A percentile compares a stretch with the other conserved stretches of the same genome.
These are phyloP conservation scores for Holothuria scabra DNA, from an alignment of 53 echinoderm and acorn worm genomes.

Conservation along the genomic window DNA sequence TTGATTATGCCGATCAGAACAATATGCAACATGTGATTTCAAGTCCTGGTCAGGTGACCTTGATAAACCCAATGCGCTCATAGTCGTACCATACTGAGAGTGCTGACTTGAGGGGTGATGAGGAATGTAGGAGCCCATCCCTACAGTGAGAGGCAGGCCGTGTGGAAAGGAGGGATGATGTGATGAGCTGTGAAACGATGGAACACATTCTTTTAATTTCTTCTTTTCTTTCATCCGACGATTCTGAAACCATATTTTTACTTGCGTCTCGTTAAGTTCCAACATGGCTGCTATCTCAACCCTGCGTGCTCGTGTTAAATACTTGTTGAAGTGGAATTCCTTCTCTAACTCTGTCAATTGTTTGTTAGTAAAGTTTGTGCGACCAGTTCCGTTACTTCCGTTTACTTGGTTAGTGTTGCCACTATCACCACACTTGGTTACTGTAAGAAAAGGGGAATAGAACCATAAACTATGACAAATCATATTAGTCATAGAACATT, in stretches of 20 bases:
- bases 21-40: conserved; percentile 48
- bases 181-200: conserved; percentile 68
- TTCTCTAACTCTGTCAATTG: conserved; percentile 98
- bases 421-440: conserved; percentile 58
- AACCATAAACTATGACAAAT: too few relatives aligned
- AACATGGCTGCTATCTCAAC: conserved; percentile 98
- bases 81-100: conserved; percentile 18
- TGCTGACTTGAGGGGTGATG: conserved; percentile 25
- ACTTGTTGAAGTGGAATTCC: conserved; percentile 99
- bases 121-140: conserved; percentile 48
- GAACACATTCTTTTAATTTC: conserved; percentile 97
- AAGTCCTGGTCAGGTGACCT: conserved; percentile 48
- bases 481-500: too few relatives aligned
- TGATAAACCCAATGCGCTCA: conserved; percentile 35
- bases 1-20: conserved; percentile 43
- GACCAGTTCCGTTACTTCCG: conserved; percentile 88
- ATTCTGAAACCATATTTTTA: conserved; percentile 99
- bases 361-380: conserved; percentile 99
- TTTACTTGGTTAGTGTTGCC: conserved; percentile 11
- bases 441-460: conserved; percentile 42
- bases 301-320: conserved; percentile 91
- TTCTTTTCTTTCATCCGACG: conserved; percentile 99
- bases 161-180: conserved; percentile 53
- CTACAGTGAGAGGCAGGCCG: conserved; percentile 45
- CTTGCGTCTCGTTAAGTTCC: conserved; percentile 98